These are phyloP conservation scores for Athene cunicularia DNA, from an alignment of 2,113 vertebrate genomes.

Conservation along the genomic window DNA sequence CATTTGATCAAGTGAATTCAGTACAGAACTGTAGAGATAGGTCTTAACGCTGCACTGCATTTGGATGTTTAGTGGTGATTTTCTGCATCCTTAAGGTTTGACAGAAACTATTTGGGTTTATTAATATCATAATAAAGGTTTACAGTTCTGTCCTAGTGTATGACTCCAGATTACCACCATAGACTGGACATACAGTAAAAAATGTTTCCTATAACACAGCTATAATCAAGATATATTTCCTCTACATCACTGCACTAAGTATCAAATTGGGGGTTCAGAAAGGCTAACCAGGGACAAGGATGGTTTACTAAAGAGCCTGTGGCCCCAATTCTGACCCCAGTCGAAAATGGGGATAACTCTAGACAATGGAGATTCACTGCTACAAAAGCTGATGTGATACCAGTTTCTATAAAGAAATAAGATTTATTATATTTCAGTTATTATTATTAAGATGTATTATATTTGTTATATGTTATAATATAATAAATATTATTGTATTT, in stretches of 20 bases:
- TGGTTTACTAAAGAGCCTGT: not conserved
- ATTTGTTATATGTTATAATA: no score
- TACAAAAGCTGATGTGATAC: not conserved
- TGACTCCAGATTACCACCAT: not conserved
- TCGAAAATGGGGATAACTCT: not conserved
- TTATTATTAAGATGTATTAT: no score
- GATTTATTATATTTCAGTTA: no score
- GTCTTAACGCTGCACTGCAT: not conserved
- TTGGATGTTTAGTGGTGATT: not conserved
- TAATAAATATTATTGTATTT: no score
- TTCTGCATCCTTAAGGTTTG: not conserved
- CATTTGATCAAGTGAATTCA: not conserved
- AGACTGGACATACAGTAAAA: not conserved
- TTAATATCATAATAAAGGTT: conserved; percentile 17
- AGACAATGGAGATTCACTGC: not conserved
- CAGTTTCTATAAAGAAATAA: not conserved
- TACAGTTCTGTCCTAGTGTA: not conserved
- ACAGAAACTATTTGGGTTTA: not conserved
- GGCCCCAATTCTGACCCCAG: not conserved
- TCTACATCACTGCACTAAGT: not conserved
- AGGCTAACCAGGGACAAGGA: not conserved
- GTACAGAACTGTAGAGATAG: not conserved
- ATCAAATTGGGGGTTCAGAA: not conserved
- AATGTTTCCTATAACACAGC: not conserved
- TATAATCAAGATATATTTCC: not conserved